Evolutionary conservation across 2,113 vertebrate genomes (phyloP).

Genomic region (Limanda limanda): DNA sequence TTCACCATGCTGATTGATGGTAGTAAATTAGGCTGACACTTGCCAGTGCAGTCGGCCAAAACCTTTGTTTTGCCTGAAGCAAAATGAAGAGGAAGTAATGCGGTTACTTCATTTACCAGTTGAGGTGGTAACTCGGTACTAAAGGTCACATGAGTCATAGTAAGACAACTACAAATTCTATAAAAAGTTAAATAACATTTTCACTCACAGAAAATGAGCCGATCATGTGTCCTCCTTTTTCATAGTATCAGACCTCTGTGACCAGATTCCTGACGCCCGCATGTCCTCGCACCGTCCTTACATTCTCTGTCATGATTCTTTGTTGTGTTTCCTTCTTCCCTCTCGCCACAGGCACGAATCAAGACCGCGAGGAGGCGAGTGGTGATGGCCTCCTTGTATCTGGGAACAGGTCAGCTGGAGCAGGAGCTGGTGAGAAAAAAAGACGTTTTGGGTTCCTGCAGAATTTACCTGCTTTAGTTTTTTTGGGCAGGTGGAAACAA

Average conservation of each 20-base stretch:
- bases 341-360: constrained; percentile 85
- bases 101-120: not conserved
- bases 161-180: too few relatives aligned
- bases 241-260: not conserved
- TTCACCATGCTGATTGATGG: too few relatives aligned
- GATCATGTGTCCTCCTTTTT: not conserved
- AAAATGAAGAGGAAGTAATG: constrained; percentile 1
- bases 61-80: not conserved
- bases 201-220: not conserved
- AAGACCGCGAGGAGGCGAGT: constrained; percentile 90
- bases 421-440: constrained; percentile 89
- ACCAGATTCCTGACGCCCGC: not conserved
- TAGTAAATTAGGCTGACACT: not conserved
- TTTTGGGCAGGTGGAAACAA: constrained; percentile 63
- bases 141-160: too few relatives aligned
- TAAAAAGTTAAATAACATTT: too few relatives aligned
- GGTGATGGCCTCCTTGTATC: constrained; percentile 95
- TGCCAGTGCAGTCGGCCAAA: not conserved
- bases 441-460: not conserved
- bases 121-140: not conserved
- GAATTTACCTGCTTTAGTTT: constrained; percentile 7
- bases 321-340: constrained; percentile 3
- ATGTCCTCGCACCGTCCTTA: not conserved
- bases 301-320: not conserved
- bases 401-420: constrained; percentile 93